phyloP scores from a whole-genome alignment of 2,113 vertebrate genomes.

The Pterophyllum scalare region DNA sequence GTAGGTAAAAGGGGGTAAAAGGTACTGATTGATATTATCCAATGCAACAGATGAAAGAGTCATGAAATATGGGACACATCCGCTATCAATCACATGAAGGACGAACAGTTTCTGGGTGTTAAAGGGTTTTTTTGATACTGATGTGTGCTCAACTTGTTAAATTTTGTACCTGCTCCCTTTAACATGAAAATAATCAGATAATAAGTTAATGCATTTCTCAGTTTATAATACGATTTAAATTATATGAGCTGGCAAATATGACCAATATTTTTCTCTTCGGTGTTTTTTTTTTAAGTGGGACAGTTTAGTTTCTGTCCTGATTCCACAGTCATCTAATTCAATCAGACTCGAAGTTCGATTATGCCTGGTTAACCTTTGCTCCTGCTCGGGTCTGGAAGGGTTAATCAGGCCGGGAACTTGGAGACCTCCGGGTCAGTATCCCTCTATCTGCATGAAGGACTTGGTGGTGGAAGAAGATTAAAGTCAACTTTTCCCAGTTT shows the following conservation, averaged over 20 bases:
- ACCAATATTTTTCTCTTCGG: neutral
- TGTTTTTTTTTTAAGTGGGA: conserved; percentile 3
- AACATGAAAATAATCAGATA: neutral
- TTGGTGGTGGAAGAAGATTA: conserved; percentile 82
- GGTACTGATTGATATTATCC: conserved; percentile 34
- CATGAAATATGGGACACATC: conserved; percentile 32
- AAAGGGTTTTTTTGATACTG: neutral
- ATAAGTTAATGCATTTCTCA: neutral
- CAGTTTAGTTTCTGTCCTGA: conserved; percentile 48
- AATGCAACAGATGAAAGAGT: conserved; percentile 40
- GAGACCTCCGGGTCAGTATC: conserved; percentile 84
- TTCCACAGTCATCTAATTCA: conserved; percentile 69
- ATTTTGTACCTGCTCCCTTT: conserved; percentile 24
- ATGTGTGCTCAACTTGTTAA: neutral
- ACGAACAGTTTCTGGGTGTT: conserved; percentile 1
- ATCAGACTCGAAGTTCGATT: conserved; percentile 81
- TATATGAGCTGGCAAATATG: neutral
- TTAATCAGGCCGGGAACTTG: conserved; percentile 88
- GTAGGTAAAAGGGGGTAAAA: conserved; percentile 6
- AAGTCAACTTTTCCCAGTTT: conserved; percentile 66
- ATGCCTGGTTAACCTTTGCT: conserved; percentile 87
- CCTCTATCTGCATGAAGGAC: conserved; percentile 81
- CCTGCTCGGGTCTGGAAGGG: conserved; percentile 82
- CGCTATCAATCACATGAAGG: conserved; percentile 44
- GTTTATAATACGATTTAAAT: neutral